Evolutionary conservation across 2,888 invertebrate genomes (phyloP), one percentile per base, ranked within the genome.

Genomic region (Nephrotoma guestfalica): DNA sequence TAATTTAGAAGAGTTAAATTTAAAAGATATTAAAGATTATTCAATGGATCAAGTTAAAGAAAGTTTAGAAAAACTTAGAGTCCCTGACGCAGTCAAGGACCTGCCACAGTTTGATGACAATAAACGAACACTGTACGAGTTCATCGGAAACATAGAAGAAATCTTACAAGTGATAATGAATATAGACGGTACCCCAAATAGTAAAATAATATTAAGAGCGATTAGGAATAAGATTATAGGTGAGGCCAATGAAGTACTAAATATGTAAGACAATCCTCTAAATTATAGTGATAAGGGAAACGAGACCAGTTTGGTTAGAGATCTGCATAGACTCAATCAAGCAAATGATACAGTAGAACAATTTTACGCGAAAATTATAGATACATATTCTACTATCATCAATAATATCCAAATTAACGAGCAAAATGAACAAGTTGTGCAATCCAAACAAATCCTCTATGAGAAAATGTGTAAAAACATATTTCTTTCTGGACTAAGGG

Each of bases 371-470:
- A 86, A 88, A 87, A 87, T 88, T 7, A 88, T 88, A 3, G 89
- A 89, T n/a, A n/a, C n/a, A 9, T 87, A 88, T 41, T 84, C 88
- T 4, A 86, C 88, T 0, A 42, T 89, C n/a, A 86, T 51, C 0
- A 89, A 88, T 42, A 87, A 88, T 83, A 84, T 88, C 0, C 83
- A 88, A 30, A 88, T 88, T 40, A 88, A 88, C 6, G 88, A 89
- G 71, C 47, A 4, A 4, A 87, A 88, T 51, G 1, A 6, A 41
- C 88, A 87, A 7, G 88, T 89, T 40, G 87, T 89, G 0, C 13
- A 30, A 6, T 88, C 88, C 30, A 88, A 89, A 87, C 83, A 87
- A 57, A 51, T 84, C 7, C 83, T 88, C 1, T 89, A 87, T 85
- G 30, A 87, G 7, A 88, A 88, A 87, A 88, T 88, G 88, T 88